A percentile compares a stretch with the other conserved stretches of the same genome.
Evolutionary conservation across 2,797 vertebrate species (phyloP).

Genomic region (Xiphophorus birchmanni): DNA sequence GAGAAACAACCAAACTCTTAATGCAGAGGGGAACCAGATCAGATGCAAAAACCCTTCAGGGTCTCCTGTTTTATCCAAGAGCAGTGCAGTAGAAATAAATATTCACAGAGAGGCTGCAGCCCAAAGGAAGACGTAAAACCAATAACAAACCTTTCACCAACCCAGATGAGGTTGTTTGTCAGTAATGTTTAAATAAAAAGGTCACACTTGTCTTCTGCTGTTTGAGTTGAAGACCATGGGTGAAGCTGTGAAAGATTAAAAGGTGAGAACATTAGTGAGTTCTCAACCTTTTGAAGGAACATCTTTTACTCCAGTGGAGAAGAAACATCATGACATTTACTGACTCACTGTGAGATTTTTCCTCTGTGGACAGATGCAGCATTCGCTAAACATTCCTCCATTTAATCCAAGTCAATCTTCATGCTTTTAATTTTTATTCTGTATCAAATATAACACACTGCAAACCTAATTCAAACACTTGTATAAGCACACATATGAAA

Average conservation of each 20-base stretch:
- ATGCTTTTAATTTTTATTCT: neutral
- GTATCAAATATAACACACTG: neutral
- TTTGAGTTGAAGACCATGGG: slow-evolving; percentile 28
- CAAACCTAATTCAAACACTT: neutral
- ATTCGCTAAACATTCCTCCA: slow-evolving; percentile 31
- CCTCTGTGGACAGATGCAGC: slow-evolving; percentile 16
- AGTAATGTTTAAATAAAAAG: slow-evolving; percentile 52
- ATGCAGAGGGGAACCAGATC: neutral
- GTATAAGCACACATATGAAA: neutral
- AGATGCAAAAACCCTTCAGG: neutral
- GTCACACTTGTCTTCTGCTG: slow-evolving; percentile 40
- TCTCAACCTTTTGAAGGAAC: slow-evolving; percentile 29
- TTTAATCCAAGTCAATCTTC: slow-evolving; percentile 17
- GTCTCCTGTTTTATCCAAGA: neutral
- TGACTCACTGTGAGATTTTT: slow-evolving; percentile 19
- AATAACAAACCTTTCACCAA: slow-evolving; percentile 17
- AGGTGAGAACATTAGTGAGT: slow-evolving; percentile 51
- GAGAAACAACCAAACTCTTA: neutral
- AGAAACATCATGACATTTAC: slow-evolving; percentile 54
- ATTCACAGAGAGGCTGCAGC: slow-evolving; percentile 16
- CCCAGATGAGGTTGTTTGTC: slow-evolving; percentile 25
- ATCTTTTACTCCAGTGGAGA: slow-evolving; percentile 19
- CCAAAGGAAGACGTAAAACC: slow-evolving; percentile 16
- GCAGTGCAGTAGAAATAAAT: slow-evolving; percentile 23
- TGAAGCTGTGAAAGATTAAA: slow-evolving; percentile 38